Base-by-base conservation (phyloP, 64 coral and sea anemone genomes). In the Porites australiensis region DNA sequence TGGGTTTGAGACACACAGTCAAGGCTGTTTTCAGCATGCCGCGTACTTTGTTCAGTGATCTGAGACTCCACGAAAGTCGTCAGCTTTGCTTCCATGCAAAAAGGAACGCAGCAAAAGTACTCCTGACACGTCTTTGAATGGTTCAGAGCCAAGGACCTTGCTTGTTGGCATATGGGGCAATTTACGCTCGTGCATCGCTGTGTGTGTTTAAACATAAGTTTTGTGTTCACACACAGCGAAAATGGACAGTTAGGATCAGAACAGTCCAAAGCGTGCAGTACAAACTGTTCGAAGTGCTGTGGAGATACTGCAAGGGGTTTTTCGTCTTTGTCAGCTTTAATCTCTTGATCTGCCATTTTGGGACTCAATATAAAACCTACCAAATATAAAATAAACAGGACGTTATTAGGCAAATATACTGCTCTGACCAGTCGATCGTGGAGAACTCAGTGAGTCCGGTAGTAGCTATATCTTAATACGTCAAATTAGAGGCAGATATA, bases 1-100 rank as follows among this genome's bases (percentile, higher is more conserved):
- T 37, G 57, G n/a, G 8, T n/a, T 55, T 58, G 75, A 50, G 19
- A 6, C 9, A 8, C 44, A 18, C 4, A 44, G 3, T 50, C 45
- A 4, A 50, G 18, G 46, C 16, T 12, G 46, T 19, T 13, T 13
- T 50, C 73, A 4, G 27, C 27, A 37, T 37, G 27, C 27, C 9
- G 54, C 7, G 7, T 57, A 57, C 54, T 50, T 47, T 12, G 68
- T 27, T 51, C 47, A 50, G 1, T 37, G 27, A 80, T 5, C 14
- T 61, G 53, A 80, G 77, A 80, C 15, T n/a, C 55, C 9, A 82
- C 10, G 23, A 82, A 82, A 1, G 3, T 9, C 60, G 15, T 64
- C 2, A 82, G 59, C 60, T 82, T 82, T 63, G 13, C 44, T 47
- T 82, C 79, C 58, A 82, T 64, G 15, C 79, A 82, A 46, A 64